Conservation (phyloP, 1,140 invertebrate species). For the Leptinotarsa defecta region DNA sequence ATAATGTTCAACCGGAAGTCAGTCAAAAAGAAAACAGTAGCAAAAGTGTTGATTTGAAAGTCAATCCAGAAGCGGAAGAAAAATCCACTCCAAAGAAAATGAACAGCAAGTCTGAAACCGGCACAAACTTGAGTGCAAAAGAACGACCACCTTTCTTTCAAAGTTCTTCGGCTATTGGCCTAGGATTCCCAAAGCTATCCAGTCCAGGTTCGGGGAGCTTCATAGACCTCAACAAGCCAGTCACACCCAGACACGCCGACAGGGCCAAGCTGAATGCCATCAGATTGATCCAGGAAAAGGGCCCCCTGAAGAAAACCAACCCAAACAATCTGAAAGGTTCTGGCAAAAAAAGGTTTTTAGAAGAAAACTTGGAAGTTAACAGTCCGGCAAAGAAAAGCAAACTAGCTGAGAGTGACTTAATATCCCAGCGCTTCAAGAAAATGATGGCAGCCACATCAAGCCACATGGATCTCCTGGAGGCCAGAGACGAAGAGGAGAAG, state of each 20-base stretch:
- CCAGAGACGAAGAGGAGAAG: constrained; percentile 73
- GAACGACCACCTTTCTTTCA: background rate
- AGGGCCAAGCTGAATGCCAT: constrained; percentile 72
- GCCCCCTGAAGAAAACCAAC: constrained; percentile 67
- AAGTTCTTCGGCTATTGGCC: background rate
- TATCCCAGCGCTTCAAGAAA: constrained; percentile 74
- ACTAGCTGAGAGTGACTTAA: constrained; percentile 57
- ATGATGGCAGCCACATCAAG: constrained; percentile 79
- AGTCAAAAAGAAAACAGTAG: background rate
- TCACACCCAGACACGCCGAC: constrained; percentile 61
- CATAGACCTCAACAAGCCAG: constrained; percentile 67
- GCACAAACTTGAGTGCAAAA: background rate
- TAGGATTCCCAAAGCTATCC: constrained; percentile 39
- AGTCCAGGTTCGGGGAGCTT: constrained; percentile 30
- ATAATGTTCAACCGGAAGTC: background rate
- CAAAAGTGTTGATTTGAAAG: background rate
- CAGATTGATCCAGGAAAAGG: constrained; percentile 67
- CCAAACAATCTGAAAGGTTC: constrained; percentile 69
- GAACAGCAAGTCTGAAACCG: background rate
- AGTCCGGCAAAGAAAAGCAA: constrained; percentile 59
- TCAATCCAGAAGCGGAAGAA: background rate
- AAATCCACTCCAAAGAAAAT: background rate
- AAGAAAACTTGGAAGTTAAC: constrained; percentile 57
- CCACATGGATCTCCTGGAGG: constrained; percentile 75
- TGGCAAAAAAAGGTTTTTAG: constrained; percentile 60